Evolutionary conservation across 2,888 invertebrate species (phyloP), one percentile per base, ranked within the genome.

Genomic region (Dyspetes luteomarginatus): DNA sequence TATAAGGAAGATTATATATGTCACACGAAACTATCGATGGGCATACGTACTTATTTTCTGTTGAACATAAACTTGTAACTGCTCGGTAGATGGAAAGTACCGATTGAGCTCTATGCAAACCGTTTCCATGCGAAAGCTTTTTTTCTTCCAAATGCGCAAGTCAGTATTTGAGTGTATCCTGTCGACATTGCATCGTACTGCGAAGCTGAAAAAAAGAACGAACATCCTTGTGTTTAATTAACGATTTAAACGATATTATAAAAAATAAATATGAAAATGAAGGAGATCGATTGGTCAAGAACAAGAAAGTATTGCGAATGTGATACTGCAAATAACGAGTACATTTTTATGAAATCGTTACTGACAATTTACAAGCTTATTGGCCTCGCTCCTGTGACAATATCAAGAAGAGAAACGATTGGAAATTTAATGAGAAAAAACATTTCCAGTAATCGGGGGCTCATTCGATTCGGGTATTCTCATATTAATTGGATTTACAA

Each of bases 401-500:
- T 68, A 28, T 12, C 26, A 2, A 50, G 15, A 19, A 48, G 1
- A 15, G 48, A n/a, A 15, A 15, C 22, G 3, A 24, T 45, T 12
- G 22, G 7, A 24, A 56, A 41, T 41, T 12, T 4, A 17, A 36
- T n/a, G 7, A 75, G 30, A 3, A 78, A 62, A 5, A 77, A 45
- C 1, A 5, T 41, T 15, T 1, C 26, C 9, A 4, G 17, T 4
- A 28, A 22, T 1, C 28, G 12, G 4, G 12, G 1, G 0, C 9
- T 5, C 1, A n/a, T 75, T 0, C 41, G 56, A 22, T 84, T 87
- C 50, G 64, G 43, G 0, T n/a, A 43, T 4, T 82, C 80, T 0
- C 45, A 50, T 24, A 2, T 78, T 0, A 82, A 78, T 7, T 65
- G 48, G 3, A 1, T 67, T 26, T 88, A 86, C 56, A 86, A 86